A percentile compares a stretch with the other conserved stretches of the same genome.
phyloP scores from a whole-genome alignment of 2,888 invertebrate genomes.

The Autographa gamma region DNA sequence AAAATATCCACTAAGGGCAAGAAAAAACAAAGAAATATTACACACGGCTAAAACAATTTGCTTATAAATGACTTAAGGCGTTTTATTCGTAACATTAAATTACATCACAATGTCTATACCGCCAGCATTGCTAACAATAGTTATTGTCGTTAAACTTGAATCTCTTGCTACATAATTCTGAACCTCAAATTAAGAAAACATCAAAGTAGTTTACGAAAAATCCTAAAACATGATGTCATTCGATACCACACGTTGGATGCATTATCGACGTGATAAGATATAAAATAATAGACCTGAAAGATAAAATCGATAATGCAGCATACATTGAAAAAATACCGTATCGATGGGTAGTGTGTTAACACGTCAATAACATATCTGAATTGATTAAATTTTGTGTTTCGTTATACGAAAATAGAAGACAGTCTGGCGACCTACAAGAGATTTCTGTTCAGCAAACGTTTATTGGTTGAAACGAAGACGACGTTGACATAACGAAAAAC shows the following conservation, averaged over 20 bases:
- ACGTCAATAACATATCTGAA: background rate
- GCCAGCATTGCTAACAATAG: too few relatives aligned
- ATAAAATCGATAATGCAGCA: conserved; percentile 41
- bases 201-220: conserved; percentile 10
- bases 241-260: conserved; percentile 39
- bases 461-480: background rate
- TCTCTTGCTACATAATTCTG: too few relatives aligned
- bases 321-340: conserved; percentile 30
- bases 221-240: conserved; percentile 48
- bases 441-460: background rate
- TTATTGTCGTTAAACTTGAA: too few relatives aligned
- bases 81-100: too few relatives aligned
- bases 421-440: too few relatives aligned
- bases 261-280: conserved; percentile 58
- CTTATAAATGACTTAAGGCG: too few relatives aligned
- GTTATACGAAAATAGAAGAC: too few relatives aligned
- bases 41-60: too few relatives aligned
- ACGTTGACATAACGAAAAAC: background rate
- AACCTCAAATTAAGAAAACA: background rate
- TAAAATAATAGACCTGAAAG: conserved; percentile 44
- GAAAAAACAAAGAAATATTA: too few relatives aligned
- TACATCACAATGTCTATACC: too few relatives aligned
- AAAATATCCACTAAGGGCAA: too few relatives aligned
- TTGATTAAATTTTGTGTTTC: background rate
- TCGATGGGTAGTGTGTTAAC: conserved; percentile 37